Percentiles rank a stretch among this genome's conserved stretches.
Evolutionary conservation across 2,113 vertebrate genomes (phyloP).

Genomic region (Ictalurus punctatus): DNA sequence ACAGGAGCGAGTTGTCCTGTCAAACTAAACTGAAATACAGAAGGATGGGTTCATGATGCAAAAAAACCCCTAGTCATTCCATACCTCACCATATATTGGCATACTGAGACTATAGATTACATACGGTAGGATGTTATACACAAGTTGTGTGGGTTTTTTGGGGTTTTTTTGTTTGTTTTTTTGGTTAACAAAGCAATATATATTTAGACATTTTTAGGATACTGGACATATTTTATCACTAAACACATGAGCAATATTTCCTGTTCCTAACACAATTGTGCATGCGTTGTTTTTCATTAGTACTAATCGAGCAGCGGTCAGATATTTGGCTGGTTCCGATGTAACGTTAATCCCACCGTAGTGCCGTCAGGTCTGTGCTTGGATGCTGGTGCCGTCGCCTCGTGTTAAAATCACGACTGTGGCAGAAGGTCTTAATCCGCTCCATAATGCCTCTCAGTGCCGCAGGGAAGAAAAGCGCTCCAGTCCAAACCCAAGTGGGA

Average conservation of each 20-base stretch:
- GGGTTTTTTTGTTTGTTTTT: background rate
- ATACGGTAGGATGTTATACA: background rate
- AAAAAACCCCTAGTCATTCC: background rate
- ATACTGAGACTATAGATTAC: conserved; percentile 1
- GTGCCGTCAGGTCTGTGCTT: background rate
- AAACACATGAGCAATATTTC: conserved; percentile 20
- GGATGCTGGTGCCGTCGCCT: background rate
- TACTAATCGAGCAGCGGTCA: background rate
- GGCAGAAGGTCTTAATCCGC: conserved; percentile 51
- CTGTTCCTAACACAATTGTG: background rate
- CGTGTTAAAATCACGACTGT: conserved; percentile 9
- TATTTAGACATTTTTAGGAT: background rate
- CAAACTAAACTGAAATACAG: background rate
- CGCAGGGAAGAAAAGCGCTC: conserved; percentile 17
- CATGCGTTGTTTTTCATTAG: background rate
- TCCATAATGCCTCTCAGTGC: conserved; percentile 26
- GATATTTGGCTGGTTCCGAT: background rate
- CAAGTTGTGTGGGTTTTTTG: background rate
- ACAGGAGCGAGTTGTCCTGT: background rate
- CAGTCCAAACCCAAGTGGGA: conserved; percentile 51
- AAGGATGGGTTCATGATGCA: background rate
- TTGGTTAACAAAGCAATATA: conserved; percentile 32
- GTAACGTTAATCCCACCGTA: background rate
- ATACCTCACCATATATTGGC: conserved; percentile 4
- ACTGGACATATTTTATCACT: background rate